These are phyloP conservation scores for Catostylus mosaicus DNA, from an alignment of 30 jellyfish, hydroid and myxozoan species.

Conservation along the genomic window DNA sequence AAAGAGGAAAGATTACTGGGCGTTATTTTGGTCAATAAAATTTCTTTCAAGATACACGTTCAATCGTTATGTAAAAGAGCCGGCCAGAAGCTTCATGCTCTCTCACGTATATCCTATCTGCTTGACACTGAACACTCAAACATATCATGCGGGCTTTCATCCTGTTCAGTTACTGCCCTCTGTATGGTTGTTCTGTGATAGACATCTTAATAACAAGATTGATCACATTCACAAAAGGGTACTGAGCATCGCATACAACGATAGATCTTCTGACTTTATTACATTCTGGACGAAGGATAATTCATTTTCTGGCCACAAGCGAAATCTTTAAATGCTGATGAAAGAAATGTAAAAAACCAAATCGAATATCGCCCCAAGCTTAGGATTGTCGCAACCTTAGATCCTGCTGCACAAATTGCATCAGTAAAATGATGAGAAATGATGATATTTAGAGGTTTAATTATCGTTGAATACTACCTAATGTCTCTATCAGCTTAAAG, in stretches of 20 bases:
- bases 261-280: not conserved
- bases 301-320: constrained; percentile 11
- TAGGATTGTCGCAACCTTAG: no score
- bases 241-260: constrained; percentile 27
- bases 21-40: no score
- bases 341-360: constrained; percentile 3
- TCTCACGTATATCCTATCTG: constrained; percentile 13
- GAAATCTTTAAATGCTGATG: constrained; percentile 16
- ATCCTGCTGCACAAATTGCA: no score
- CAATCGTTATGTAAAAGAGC: no score
- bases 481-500: no score
- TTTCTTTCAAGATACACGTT: no score
- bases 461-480: no score
- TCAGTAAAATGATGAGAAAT: no score
- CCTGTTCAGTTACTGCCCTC: constrained; percentile 21
- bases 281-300: not conserved
- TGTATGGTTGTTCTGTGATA: constrained; percentile 23
- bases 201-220: no score
- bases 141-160: constrained; percentile 31
- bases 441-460: no score
- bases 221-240: not conserved
- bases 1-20: no score
- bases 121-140: constrained; percentile 27
- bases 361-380: constrained; percentile 19
- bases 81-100: constrained; percentile 13